phyloP scores from a whole-genome alignment of 2,888 invertebrate genomes.

The Leucophenga montana region DNA sequence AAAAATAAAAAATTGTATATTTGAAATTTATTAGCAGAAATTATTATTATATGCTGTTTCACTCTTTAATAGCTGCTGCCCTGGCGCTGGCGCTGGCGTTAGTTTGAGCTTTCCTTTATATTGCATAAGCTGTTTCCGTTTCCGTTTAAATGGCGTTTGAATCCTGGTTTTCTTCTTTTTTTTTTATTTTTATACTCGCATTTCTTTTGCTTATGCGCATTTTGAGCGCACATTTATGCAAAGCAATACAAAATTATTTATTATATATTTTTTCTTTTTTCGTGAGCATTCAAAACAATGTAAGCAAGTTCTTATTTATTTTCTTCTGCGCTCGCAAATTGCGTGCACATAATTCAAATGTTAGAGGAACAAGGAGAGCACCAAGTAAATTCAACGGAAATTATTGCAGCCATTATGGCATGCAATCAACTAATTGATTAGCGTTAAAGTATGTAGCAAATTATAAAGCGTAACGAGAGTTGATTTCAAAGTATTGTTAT shows the following conservation, averaged over 20 bases:
- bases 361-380: conserved; percentile 34
- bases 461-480: not conserved
- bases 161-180: conserved; percentile 15
- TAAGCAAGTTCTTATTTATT: not conserved
- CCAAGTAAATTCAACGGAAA: not conserved
- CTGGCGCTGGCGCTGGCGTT: not conserved
- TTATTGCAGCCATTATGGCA: conserved; percentile 30
- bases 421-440: conserved; percentile 14
- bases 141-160: not conserved
- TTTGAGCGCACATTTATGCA: conserved; percentile 14
- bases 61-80: conserved; percentile 17
- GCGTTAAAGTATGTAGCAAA: conserved; percentile 31
- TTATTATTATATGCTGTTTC: conserved; percentile 63
- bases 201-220: not conserved
- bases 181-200: conserved; percentile 60
- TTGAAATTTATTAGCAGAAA: conserved; percentile 64
- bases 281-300: conserved; percentile 48
- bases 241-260: conserved; percentile 12
- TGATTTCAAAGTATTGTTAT: too few relatives aligned
- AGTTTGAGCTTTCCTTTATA: not conserved
- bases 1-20: conserved; percentile 47
- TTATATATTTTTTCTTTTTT: conserved; percentile 42
- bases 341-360: conserved; percentile 56
- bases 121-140: not conserved
- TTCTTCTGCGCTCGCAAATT: conserved; percentile 31